phyloP scores from a whole-genome alignment of 2,888 invertebrate genomes.

The Stenchaetothrips biformis region DNA sequence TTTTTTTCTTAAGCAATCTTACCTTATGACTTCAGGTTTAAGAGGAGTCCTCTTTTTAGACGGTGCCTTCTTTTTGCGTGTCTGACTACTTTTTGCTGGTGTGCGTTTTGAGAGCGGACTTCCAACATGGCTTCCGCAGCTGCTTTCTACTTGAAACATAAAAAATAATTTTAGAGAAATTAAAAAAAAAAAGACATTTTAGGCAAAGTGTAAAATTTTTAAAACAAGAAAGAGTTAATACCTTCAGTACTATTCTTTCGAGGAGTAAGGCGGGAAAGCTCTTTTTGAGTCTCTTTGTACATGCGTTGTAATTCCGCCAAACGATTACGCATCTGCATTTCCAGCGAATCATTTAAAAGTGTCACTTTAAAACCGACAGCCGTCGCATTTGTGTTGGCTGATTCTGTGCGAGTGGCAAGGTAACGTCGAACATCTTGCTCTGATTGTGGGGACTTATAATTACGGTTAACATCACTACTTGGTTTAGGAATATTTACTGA shows the following conservation, averaged over 20 bases:
- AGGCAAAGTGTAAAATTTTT: too few species aligned
- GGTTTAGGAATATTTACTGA: not conserved
- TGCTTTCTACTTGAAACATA: not conserved
- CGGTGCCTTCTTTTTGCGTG: not conserved
- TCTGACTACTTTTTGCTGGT: not conserved
- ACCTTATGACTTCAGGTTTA: not conserved
- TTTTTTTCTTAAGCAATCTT: not conserved
- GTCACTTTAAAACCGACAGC: not conserved
- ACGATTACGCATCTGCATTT: constrained; percentile 63
- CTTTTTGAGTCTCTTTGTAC: constrained; percentile 76
- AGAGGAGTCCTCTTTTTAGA: not conserved
- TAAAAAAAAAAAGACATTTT: not conserved
- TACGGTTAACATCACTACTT: constrained; percentile 38
- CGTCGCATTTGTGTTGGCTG: not conserved
- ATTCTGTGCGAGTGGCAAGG: constrained; percentile 24
- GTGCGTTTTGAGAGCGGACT: not conserved
- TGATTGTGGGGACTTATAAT: constrained; percentile 40
- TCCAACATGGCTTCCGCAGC: not conserved
- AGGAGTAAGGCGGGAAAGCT: constrained; percentile 66
- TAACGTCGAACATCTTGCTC: constrained; percentile 38
- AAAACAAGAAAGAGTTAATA: not conserved
- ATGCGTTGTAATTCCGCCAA: constrained; percentile 75
- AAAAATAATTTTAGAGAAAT: not conserved
- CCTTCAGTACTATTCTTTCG: constrained; percentile 43
- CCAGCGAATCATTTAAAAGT: constrained; percentile 36